Evolutionary conservation across 2,888 invertebrate species (phyloP), one percentile per base, ranked within the genome.

Genomic region (Portevinia maculata): DNA sequence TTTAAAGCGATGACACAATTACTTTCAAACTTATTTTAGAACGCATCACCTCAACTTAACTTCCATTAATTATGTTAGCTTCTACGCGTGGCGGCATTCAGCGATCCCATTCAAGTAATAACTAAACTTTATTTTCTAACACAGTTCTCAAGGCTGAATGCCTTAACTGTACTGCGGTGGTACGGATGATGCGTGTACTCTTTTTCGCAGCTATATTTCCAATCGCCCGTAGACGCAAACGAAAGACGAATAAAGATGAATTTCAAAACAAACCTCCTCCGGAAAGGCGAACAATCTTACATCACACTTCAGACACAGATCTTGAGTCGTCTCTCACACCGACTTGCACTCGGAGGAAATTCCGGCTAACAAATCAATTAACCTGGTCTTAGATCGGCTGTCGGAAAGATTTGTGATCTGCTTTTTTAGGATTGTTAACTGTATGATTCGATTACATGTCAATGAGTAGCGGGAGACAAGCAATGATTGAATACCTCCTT

Each of bases 331-430:
- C 39, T 30, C 5, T 11, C 30, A 6, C 7, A 19, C 28, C 32
- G 34, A n/a, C 39, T 46, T n/a, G 30, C 9, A 44, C 48, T 55
- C 24, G 19, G 24, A 59, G 52, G 62, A 48, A 75, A 75, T 81
- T 75, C 75, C 64, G 37, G 57, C 64, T 75, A 69, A 59, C 57
- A 75, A 81, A 76, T 81, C 81, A 81, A 81, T 81, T 81, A 81
- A 76, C 57, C 67, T 55, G 57, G 67, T 30, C 64, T 32, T 41
- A 53, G 64, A 64, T 65, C 74, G 57, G 64, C 65, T 74, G 57
- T 74, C 64, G 50, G 59, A 13, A 32, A 48, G 37, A 32, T 39
- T 53, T 60, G 75, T 44, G 41, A 44, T 57, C 64, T 52, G 44
- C 57, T 62, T 70, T 57, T 2, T 21, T 21, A 9, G 11, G 52